A percentile compares a stretch with the other conserved stretches of the same genome.
Conservation (phyloP, 2,888 invertebrate species). For the Ypsolopha sequella region DNA sequence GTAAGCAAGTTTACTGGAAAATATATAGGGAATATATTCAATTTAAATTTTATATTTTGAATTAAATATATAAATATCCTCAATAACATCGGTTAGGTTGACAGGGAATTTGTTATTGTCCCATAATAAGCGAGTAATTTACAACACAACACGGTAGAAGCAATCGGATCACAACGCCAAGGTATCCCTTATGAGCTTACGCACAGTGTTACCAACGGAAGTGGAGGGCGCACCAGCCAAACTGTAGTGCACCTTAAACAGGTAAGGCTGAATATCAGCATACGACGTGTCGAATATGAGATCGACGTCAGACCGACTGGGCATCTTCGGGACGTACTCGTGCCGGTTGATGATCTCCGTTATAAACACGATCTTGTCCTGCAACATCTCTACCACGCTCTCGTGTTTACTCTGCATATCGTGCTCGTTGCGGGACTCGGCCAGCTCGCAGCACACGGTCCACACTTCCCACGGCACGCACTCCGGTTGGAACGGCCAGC, state of each 20-base stretch:
- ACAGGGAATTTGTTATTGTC: no score
- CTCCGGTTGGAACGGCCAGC: slow-evolving; percentile 93
- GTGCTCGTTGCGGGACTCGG: slow-evolving; percentile 87
- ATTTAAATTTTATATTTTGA: no score
- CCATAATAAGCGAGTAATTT: not conserved
- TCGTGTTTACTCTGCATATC: slow-evolving; percentile 91
- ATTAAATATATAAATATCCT: no score
- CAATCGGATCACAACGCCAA: slow-evolving; percentile 76
- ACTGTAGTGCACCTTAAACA: slow-evolving; percentile 92
- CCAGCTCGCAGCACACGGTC: slow-evolving; percentile 93
- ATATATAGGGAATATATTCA: no score
- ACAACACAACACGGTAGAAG: not conserved
- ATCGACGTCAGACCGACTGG: slow-evolving; percentile 91
- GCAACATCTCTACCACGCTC: slow-evolving; percentile 86
- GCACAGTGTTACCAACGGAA: slow-evolving; percentile 90
- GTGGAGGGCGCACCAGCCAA: slow-evolving; percentile 82
- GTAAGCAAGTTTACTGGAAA: no score
- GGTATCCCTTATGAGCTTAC: slow-evolving; percentile 90
- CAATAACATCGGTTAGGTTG: no score
- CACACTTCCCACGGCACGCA: slow-evolving; percentile 99
- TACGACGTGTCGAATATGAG: slow-evolving; percentile 95
- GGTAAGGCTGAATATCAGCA: slow-evolving; percentile 95
- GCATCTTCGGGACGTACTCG: slow-evolving; percentile 97
- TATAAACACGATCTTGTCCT: slow-evolving; percentile 94
- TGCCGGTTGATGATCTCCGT: slow-evolving; percentile 96